Percentiles rank a stretch among this genome's conserved stretches.
Evolutionary conservation across 2,888 invertebrate genomes (phyloP).

Genomic region (Sphecodes monilicornis): DNA sequence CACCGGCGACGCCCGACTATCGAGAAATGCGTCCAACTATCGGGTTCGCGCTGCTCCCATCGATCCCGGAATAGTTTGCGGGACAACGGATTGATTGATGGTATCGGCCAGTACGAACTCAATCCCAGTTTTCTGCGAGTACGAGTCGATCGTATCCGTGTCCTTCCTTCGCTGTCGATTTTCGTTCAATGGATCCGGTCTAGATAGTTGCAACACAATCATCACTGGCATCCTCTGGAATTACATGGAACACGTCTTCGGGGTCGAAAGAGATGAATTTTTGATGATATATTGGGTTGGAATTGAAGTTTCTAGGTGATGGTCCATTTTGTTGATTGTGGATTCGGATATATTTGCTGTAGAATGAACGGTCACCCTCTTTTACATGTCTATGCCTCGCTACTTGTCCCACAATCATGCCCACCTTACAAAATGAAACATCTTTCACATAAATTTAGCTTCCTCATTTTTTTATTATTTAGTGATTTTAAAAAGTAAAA

Average conservation of each 20-base stretch:
- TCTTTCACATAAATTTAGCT: too few relatives aligned
- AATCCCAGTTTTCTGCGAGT: slow-evolving; percentile 1
- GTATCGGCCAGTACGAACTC: slow-evolving; percentile 32
- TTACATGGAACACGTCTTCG: background rate
- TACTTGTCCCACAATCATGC: too few relatives aligned
- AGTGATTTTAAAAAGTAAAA: too few relatives aligned
- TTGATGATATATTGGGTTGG: background rate
- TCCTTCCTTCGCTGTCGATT: background rate
- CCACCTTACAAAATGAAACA: too few relatives aligned
- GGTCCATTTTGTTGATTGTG: background rate
- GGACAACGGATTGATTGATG: slow-evolving; percentile 62
- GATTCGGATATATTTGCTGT: background rate
- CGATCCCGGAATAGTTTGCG: slow-evolving; percentile 62
- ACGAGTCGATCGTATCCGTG: background rate
- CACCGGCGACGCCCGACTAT: slow-evolving; percentile 38
- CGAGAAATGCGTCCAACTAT: slow-evolving; percentile 46
- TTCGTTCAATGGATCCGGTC: background rate
- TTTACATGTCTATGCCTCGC: too few relatives aligned
- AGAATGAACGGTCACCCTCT: too few relatives aligned
- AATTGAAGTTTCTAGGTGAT: background rate
- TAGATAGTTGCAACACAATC: background rate
- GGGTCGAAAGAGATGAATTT: background rate
- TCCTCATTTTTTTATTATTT: too few relatives aligned
- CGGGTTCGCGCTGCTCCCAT: slow-evolving; percentile 28
- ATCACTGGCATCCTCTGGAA: background rate